A percentile compares a stretch with the other conserved stretches of the same genome.
phyloP scores from a whole-genome alignment of 2,888 invertebrate species.

The Elmis aenea region DNA sequence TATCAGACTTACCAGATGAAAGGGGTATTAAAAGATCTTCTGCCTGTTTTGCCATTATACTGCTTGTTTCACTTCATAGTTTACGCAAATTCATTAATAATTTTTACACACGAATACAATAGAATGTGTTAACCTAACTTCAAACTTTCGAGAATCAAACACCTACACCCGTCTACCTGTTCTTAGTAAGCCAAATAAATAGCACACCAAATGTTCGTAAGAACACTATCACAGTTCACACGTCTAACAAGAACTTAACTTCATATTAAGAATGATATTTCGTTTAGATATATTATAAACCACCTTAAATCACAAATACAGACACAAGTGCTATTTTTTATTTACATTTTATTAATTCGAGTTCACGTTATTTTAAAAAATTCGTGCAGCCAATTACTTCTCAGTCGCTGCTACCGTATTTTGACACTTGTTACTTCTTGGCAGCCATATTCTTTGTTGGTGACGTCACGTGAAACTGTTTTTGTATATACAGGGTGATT shows the following conservation, averaged over 20 bases:
- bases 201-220: too few species aligned
- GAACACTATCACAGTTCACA: too few species aligned
- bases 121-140: constrained; percentile 13
- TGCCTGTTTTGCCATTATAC: constrained; percentile 33
- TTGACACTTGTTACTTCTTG: constrained; percentile 37
- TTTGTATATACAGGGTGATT: too few species aligned
- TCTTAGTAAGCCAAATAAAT: constrained; percentile 8
- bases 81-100: constrained; percentile 7
- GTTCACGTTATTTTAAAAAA: constrained; percentile 1
- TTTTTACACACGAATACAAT: constrained; percentile 13
- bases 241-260: too few species aligned
- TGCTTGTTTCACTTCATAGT: constrained; percentile 10
- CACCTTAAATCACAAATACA: too few species aligned
- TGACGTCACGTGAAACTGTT: too few species aligned
- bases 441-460: constrained; percentile 30
- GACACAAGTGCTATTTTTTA: neutral
- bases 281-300: too few species aligned
- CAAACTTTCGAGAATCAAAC: constrained; percentile 18
- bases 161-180: constrained; percentile 16
- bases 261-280: too few species aligned
- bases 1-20: constrained; percentile 43
- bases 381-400: too few species aligned
- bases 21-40: constrained; percentile 39
- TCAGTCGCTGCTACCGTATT: constrained; percentile 29
- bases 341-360: constrained; percentile 3